Evolutionary conservation across 2,113 vertebrate species (phyloP), one percentile per base, ranked within the genome.

Genomic region (Atherinomorus stipes): DNA sequence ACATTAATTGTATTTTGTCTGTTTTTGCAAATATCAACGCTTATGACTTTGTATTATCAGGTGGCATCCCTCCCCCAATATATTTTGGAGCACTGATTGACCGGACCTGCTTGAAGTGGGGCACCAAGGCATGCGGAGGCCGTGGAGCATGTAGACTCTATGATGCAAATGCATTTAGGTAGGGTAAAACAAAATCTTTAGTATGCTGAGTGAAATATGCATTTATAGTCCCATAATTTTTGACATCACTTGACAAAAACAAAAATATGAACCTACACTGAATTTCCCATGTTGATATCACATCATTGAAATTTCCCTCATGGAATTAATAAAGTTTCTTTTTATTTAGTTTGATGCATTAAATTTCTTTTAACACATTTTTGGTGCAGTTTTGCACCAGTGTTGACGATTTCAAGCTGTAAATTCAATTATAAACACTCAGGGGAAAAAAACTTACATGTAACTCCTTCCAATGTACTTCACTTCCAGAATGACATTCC

Each of bases 81-180:
- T 98, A 96, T 87, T 99, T 98, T 38, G 98, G 98, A 65, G 96
- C 96, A 19, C 87, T 98, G 83, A 94, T 98, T 74, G 98, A 99
- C 71, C 92, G 74, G 8, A 96, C 96, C 0, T 99, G 97, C 91
- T 89, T 99, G 91, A 97, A 97, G 22, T 99, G 97, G 97, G 96
- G 95, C 9, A 92, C 90, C 22, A 94, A 92, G 66, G 88, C 76
- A 2, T 97, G 95, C 53, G 95, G 95, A 16, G 95, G 93, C 0
- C 90, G 84, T 50, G 96, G 96, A 60, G 96, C 96, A 0, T 98
- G 96, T 60, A 80, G 96, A 74, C 87, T 97, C 26, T 98, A 98
- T 0, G 86, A 97, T 12, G 78, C 95, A 10, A 64, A 91, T 49
- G 59, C 72, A 0, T 97, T 96, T 70, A 96, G 96, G 96, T 98